A percentile compares a stretch with the other conserved stretches of the same genome.
Conservation (phyloP, 35 echinoderm and acorn worm genomes). For the Amphiura filiformis region DNA sequence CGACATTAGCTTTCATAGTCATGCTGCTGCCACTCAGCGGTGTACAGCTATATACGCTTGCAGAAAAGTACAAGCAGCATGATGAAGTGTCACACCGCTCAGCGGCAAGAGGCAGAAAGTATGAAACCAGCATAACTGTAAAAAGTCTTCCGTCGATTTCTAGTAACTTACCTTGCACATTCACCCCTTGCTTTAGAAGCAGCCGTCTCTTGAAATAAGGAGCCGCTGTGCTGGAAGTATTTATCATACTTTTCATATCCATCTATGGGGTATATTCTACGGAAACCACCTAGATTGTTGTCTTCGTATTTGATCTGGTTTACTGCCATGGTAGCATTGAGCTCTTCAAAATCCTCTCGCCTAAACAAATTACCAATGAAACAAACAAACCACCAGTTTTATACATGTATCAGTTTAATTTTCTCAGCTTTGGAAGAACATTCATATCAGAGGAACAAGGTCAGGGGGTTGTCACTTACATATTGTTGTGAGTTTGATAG, state of each 20-base stretch:
- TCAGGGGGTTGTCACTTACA: no score
- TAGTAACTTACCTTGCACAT: slow-evolving; percentile 78
- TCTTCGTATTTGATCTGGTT: slow-evolving; percentile 86
- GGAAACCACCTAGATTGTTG: slow-evolving; percentile 68
- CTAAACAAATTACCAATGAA: slow-evolving; percentile 20
- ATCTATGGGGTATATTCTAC: slow-evolving; percentile 81
- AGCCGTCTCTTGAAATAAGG: slow-evolving; percentile 94
- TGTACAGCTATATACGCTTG: no score
- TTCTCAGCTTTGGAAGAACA: not conserved
- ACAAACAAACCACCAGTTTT: no score
- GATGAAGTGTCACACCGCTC: no score
- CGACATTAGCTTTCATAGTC: no score
- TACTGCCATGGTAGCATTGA: slow-evolving; percentile 62
- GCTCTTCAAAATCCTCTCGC: slow-evolving; percentile 85
- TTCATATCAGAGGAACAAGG: not conserved
- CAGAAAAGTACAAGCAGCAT: no score
- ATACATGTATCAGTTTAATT: not conserved
- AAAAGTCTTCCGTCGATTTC: not conserved
- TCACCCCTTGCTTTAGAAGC: slow-evolving; percentile 97
- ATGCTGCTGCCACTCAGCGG: no score
- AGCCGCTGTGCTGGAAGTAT: slow-evolving; percentile 96
- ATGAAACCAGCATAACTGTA: no score
- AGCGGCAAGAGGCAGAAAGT: no score
- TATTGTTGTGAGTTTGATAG: no score
- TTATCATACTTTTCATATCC: slow-evolving; percentile 87